Evolutionary conservation across 2,797 vertebrate genomes (phyloP), one percentile per base, ranked within the genome.

Genomic region (Sparidentex hasta): DNA sequence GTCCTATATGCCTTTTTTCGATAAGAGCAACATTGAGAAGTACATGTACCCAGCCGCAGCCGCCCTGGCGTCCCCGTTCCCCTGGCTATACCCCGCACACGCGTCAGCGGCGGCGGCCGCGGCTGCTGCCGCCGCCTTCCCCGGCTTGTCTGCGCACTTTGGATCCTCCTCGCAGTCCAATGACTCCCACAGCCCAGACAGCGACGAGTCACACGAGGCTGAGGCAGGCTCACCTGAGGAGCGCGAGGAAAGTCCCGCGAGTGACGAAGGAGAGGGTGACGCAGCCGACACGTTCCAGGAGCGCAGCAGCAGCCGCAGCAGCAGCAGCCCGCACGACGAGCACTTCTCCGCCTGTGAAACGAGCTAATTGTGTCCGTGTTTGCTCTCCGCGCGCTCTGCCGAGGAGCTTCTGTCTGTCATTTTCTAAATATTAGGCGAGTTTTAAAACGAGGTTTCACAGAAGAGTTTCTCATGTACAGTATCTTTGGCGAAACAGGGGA

Each of bases 1-100:
- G 41, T 96, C 97, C 25, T 95, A 98, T 88, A 96, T 98, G 96
- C 97, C 97, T 73, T 94, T 98, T 88, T 93, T 98, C 92, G 97
- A 98, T 80, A 99, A 98, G 84, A 95, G 92, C 88, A 93, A 94
- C 93, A 90, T 97, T 88, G 97, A 99, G 62, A 98, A 97, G 86
- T 97, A 96, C 83, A 92, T 98, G 78, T 98, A 97, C 82, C 97
- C 96, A 0, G 93, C 93, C 2, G 90, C 94, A 2, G 92, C 94
- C 6, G 94, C 92, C 11, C 89, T 94, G 0, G 90, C 90, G 2
- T 94, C 85, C 63, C 96, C 95, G 0, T 96, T 98, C 88, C 97
- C 97, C 0, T 95, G 98, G 88, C 86, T 98, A 0, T 98, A 98
- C 84, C 96, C 98, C 0, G 94, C 95, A 0, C 96, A 97, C 61